Base-by-base conservation (phyloP, 2,113 vertebrate species). In the Mastomys coucha region DNA sequence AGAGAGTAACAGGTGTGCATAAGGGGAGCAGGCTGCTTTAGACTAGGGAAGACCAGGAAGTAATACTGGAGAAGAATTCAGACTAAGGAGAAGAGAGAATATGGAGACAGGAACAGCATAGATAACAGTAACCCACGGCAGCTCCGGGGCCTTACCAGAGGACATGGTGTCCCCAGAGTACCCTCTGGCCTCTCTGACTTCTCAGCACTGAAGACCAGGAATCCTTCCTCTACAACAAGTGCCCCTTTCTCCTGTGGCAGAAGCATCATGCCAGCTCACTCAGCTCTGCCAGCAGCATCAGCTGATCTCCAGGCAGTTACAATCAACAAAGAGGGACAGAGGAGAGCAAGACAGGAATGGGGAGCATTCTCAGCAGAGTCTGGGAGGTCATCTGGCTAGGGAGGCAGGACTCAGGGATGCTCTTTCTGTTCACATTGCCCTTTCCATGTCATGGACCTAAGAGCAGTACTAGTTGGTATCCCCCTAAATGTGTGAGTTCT, bases 241-340 rank as follows among this genome's bases (percentile, higher is more conserved):
- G 97, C 90, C 89, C 92, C 96, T 98, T 98, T 98, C 19, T 96
- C 96, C 81, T 94, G 72, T 33, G 7, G 72, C 70, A 97, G 96
- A 93, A 92, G 87, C 33, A 9, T 93, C 92, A 12, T 95, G 98
- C 98, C 98, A 98, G 94, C 95, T 91, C 75, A 39, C 39, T 96
- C 93, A 39, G 93, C 65, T 58, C 20, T 91, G 98, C 98, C 98
- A 98, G 96, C 69, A 97, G 13, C 7, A 45, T 97, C 97, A 95
- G 89, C 97, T 97, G 98, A 98, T 96, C 88, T 31, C 5, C 4
- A 81, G 88, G 97, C 95, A 89, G 92, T 45, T 97, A 95, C 96
- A 97, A 95, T 98, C 92, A 58, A 81, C 97, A 98, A 98, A 98
- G 97, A 67, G 28, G 16, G 42, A 80, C 58, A 60, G 56, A 36